Conservation (phyloP, 2,797 vertebrate species). For the Sebastes matsubarae region DNA sequence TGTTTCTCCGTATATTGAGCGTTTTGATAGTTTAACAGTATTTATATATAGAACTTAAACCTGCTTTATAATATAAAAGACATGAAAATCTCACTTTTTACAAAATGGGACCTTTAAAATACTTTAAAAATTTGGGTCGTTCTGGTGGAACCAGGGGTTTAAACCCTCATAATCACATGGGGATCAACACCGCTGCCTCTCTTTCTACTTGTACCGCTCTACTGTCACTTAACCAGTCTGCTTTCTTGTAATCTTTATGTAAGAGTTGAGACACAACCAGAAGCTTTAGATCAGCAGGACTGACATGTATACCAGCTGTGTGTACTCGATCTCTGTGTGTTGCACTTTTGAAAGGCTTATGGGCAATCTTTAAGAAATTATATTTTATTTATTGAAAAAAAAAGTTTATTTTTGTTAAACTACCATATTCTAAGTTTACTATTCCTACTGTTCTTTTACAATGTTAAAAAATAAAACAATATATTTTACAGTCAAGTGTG, state of each 20-base stretch:
- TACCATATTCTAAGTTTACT: background rate
- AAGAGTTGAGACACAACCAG: background rate
- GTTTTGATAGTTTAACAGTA: no score
- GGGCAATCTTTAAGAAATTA: constrained; percentile 8
- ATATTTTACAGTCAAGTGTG: constrained; percentile 47
- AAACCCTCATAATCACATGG: no score
- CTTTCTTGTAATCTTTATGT: background rate
- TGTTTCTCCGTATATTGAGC: no score
- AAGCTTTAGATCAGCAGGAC: background rate
- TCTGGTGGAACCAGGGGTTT: background rate
- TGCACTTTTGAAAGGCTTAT: background rate
- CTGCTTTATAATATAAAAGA: no score
- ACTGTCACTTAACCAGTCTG: background rate
- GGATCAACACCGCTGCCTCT: no score
- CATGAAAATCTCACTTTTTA: no score
- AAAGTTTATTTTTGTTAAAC: background rate
- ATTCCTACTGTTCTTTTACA: constrained; percentile 46
- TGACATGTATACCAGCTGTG: background rate
- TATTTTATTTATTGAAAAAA: constrained; percentile 34
- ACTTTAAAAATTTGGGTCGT: rapidly evolving
- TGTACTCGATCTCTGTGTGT: background rate
- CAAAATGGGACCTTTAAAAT: background rate
- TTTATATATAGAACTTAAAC: no score
- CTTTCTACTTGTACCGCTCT: background rate
- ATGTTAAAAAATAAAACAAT: constrained; percentile 38